phyloP scores from a whole-genome alignment of 2,113 vertebrate genomes.

The Dipodomys merriami region DNA sequence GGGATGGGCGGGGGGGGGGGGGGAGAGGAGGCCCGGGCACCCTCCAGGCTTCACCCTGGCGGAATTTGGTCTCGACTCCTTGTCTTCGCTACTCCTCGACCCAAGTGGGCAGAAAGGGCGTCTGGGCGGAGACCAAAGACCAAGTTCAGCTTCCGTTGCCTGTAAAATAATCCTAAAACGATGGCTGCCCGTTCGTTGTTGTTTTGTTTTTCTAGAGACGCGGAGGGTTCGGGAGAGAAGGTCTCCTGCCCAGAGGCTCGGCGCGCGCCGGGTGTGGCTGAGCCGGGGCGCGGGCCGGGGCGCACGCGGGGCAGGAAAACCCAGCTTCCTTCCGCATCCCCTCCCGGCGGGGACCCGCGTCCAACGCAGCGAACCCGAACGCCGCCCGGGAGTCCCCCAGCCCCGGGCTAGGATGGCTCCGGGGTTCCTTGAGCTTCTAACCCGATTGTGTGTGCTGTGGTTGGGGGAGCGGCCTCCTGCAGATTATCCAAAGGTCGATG shows the following conservation, averaged over 20 bases:
- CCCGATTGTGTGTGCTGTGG: background rate
- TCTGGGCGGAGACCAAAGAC: accelerated
- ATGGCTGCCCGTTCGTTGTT: accelerated
- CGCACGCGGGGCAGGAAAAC: no score
- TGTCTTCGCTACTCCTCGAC: no score
- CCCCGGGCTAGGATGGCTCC: background rate
- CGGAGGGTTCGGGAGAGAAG: background rate
- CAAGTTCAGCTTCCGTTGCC: background rate
- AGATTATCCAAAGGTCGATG: slow-evolving; percentile 44
- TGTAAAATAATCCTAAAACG: background rate
- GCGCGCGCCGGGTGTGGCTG: background rate
- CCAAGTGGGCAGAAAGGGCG: accelerated
- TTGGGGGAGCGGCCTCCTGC: background rate
- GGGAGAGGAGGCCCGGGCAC: accelerated
- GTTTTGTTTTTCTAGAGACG: background rate
- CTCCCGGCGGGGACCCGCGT: background rate
- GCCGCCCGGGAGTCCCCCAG: background rate
- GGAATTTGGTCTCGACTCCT: background rate
- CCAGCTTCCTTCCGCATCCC: no score
- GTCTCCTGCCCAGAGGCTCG: background rate
- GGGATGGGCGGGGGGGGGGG: no score
- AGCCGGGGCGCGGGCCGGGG: background rate
- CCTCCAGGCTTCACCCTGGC: accelerated
- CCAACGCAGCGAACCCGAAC: background rate
- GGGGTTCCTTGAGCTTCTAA: background rate